Evolutionary conservation across 2,888 invertebrate genomes (phyloP), one percentile per base, ranked within the genome.

Genomic region (Cataglyphis cursor): DNA sequence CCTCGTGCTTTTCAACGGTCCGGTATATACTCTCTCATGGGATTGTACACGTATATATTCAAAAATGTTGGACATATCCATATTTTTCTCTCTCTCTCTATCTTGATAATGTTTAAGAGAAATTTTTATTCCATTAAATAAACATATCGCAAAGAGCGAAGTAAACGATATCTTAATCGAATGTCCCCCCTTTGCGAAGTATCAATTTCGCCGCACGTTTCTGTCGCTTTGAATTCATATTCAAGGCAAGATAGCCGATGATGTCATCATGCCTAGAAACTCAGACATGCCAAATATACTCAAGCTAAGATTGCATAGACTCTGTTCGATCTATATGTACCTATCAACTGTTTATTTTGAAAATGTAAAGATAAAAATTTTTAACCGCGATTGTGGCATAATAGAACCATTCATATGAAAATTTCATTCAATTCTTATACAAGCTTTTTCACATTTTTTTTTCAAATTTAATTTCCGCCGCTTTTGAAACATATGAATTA

Each of bases 1-100:
- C 68, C 76, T 54, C 41, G 62, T 44, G 21, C 74, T 62, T 74
- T 83, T 84, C 76, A 85, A 83, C 61, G 64, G 9, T 61, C 54
- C 18, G 44, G 54, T 64, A 72, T 80, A 51, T 64, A 88, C 86
- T 87, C 86, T 87, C 81, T 85, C 83, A 78, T 83, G 57, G 65
- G 66, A 59, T 84, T 21, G 38, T 38, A 82, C 75, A 76, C 66
- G 84, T 35, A 18, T 80, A 75, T 74, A 59, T 59, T 78, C 31
- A 70, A 59, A 59, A 21, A 31, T 57, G 57, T 48, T 41, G 61
- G 24, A 24, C 24, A 15, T 15, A 64, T 35, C n/a, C 24, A 1
- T 15, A 1, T 35, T 4, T 61, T 6, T 38, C 24, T 38, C 9
- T 18, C 54, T 5, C n/a, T 18, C 5, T 66, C 21, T 28, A 5